Evolutionary conservation across 2,113 vertebrate genomes (phyloP), one percentile per base, ranked within the genome.

Genomic region (Phrynosoma blainvillii): DNA sequence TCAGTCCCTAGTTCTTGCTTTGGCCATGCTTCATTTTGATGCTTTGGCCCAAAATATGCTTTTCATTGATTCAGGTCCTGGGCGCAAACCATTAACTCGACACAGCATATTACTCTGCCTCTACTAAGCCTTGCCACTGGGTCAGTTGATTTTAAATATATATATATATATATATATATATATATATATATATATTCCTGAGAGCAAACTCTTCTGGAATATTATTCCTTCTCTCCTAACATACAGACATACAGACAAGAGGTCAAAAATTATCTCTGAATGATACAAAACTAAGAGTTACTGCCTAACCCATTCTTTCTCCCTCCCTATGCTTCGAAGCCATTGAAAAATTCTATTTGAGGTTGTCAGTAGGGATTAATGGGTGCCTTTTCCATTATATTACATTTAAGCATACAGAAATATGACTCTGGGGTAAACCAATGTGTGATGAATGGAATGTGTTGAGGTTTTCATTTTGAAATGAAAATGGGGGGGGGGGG

Each of bases 361-460:
- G 4, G 4, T 70, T 94, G 87, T 95, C 92, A 87, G 68, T 10
- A 5, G 87, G 91, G 83, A 94, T 93, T 94, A 92, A 93, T 90
- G 84, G 93, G 92, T 88, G 32, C 30, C 68, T 90, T 90, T 94
- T 89, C 87, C 77, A 74, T 91, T 88, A 76, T 65, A 77, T 86
- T 89, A 85, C 79, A 16, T 94, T 95, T 94, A 94, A 92, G 85
- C 89, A 59, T 54, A 84, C 88, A 90, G 87, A 90, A 65, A 78
- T 74, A 90, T 13, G 87, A 86, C 87, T 16, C 78, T 89, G 90
- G 40, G 91, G 66, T 92, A 94, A 94, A 90, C 73, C 81, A 87
- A 75, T n/a, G 81, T 66, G 11, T 92, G 93, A 95, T 89, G 87
- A 90, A 95, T 88, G 62, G 83, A 9, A 66, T 0, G 2, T 42